phyloP scores from a whole-genome alignment of 2,797 vertebrate genomes.

The Aeoliscus strigatus region DNA sequence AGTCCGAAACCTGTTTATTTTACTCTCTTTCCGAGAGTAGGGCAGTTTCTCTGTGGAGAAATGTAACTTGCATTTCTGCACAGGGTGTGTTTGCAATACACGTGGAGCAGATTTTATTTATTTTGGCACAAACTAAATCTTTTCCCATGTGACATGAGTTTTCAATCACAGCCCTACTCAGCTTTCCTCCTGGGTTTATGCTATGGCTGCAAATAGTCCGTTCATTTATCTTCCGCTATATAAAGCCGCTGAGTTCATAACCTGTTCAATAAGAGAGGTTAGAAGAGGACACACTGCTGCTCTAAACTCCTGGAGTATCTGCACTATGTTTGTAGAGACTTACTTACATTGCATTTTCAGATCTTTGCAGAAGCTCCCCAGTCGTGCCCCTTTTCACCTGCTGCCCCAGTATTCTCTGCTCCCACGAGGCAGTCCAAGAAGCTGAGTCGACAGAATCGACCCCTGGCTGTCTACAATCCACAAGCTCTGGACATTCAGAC shows the following conservation, averaged over 20 bases:
- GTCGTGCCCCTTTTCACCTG: conserved; percentile 70
- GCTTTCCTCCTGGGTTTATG: conserved; percentile 33
- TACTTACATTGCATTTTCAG: conserved; percentile 68
- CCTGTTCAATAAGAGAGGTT: conserved; percentile 32
- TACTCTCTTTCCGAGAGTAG: conserved; percentile 42
- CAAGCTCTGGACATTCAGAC: conserved; percentile 84
- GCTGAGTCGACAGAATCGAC: conserved; percentile 80
- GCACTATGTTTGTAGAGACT: conserved; percentile 22
- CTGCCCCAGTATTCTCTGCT: conserved; percentile 76
- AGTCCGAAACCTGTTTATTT: conserved; percentile 52
- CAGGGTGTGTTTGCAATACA: conserved; percentile 24
- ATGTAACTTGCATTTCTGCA: conserved; percentile 45
- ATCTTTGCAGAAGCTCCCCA: conserved; percentile 90
- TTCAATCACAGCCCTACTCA: conserved; percentile 38
- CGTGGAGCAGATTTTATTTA: conserved; percentile 32
- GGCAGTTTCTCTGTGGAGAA: conserved; percentile 43
- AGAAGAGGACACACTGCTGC: conserved; percentile 41
- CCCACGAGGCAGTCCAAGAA: conserved; percentile 91
- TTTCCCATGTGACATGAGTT: conserved; percentile 32
- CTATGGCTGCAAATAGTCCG: conserved; percentile 45
- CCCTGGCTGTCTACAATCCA: conserved; percentile 92
- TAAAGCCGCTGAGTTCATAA: conserved; percentile 37
- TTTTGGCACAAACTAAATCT: conserved; percentile 41
- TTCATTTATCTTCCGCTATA: conserved; percentile 36
- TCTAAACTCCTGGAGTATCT: conserved; percentile 13